Conservation (phyloP, 2,888 invertebrate species). For the Netelia inedita region DNA sequence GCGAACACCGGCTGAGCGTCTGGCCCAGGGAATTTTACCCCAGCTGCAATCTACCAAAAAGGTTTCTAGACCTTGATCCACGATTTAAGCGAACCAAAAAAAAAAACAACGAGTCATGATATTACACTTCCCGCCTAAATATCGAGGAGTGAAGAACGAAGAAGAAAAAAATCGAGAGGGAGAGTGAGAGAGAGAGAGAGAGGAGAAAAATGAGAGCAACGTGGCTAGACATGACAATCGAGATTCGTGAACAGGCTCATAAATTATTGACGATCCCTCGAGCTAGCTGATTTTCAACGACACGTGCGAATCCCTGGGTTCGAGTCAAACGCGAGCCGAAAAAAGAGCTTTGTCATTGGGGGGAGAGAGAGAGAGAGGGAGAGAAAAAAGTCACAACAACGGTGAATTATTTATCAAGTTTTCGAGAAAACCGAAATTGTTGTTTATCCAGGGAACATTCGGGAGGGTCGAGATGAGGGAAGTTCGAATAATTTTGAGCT, state of each 20-base stretch:
- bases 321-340: background rate
- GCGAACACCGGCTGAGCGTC: conserved; percentile 94
- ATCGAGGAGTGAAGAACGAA: no score
- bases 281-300: conserved; percentile 43
- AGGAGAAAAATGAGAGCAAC: conserved; percentile 11
- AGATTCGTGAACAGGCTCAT: conserved; percentile 58
- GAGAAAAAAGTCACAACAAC: background rate
- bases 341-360: background rate
- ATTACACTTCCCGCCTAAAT: background rate
- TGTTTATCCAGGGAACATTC: no score
- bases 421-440: no score
- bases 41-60: conserved; percentile 84
- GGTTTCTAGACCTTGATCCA: conserved; percentile 71
- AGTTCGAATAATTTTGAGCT: conserved; percentile 17
- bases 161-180: conserved; percentile 5
- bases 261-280: conserved; percentile 56
- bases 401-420: no score
- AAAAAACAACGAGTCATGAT: background rate
- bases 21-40: conserved; percentile 86
- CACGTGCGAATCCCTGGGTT: conserved; percentile 15
- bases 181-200: conserved; percentile 7
- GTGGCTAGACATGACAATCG: conserved; percentile 47
- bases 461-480: no score
- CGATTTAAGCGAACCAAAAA: background rate
- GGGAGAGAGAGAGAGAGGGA: background rate